These are phyloP conservation scores for Melanostigma gelatinosum DNA, from an alignment of 2,113 vertebrate species.

Conservation along the genomic window DNA sequence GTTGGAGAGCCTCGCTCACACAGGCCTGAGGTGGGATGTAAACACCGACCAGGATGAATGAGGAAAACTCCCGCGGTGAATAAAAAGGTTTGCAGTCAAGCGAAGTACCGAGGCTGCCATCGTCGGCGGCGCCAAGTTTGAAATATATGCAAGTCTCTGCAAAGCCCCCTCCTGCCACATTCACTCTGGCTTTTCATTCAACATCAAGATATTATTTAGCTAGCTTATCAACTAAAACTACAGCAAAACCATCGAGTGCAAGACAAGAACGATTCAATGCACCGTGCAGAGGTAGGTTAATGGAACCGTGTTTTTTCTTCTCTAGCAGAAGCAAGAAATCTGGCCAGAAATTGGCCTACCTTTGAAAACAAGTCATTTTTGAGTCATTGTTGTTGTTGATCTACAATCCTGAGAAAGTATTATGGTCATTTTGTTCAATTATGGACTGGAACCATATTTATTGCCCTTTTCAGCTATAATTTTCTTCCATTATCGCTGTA, in stretches of 20 bases:
- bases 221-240: background rate
- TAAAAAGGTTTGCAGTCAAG: too few relatives aligned
- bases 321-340: background rate
- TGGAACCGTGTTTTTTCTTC: background rate
- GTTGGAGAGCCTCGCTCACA: too few relatives aligned
- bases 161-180: background rate
- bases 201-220: background rate
- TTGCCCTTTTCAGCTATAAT: background rate
- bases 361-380: background rate
- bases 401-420: background rate
- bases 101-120: too few relatives aligned
- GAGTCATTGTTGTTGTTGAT: background rate
- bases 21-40: too few relatives aligned
- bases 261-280: background rate
- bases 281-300: background rate
- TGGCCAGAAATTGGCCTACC: background rate
- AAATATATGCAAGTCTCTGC: background rate
- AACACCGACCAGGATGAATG: too few relatives aligned
- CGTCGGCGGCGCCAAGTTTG: too few relatives aligned
- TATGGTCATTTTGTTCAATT: conserved; percentile 6
- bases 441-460: background rate
- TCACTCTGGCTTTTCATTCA: background rate
- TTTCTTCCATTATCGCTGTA: conserved; percentile 7
- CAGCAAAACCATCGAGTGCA: background rate
- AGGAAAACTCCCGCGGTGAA: too few relatives aligned